Evolutionary conservation across 2,113 vertebrate species (phyloP).

Genomic region (Pantherophis guttatus): DNA sequence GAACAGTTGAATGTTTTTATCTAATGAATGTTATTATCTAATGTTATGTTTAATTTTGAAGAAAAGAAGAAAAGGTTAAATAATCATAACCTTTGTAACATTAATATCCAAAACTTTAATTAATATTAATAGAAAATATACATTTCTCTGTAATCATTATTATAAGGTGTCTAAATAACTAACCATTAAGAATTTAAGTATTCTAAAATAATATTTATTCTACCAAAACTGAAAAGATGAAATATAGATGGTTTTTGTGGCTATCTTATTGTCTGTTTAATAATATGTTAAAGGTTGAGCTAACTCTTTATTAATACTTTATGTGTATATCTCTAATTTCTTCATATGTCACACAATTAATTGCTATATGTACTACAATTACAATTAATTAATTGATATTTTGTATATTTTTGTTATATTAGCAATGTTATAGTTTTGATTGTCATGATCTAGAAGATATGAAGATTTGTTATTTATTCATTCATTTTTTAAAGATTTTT

Average conservation of each 20-base stretch:
- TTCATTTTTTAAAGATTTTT: background rate
- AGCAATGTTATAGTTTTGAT: background rate
- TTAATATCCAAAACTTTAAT: background rate
- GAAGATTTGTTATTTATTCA: background rate
- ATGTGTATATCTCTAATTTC: background rate
- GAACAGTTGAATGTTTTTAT: background rate
- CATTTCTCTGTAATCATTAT: background rate
- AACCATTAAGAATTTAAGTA: background rate
- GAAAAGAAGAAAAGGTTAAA: background rate
- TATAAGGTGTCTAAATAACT: background rate
- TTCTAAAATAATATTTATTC: background rate
- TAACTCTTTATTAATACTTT: background rate
- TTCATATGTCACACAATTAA: background rate
- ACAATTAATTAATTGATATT: background rate
- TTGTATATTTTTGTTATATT: background rate
- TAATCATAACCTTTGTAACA: background rate
- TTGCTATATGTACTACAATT: background rate
- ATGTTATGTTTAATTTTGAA: background rate
- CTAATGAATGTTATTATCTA: background rate
- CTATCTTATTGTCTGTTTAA: background rate
- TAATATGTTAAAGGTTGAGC: background rate
- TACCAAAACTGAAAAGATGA: background rate
- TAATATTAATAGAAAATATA: background rate
- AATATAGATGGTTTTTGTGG: background rate
- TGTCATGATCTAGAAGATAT: background rate